Base-by-base conservation (phyloP, 92 coral and sea anemone species). In the Pocillopora meandrina region DNA sequence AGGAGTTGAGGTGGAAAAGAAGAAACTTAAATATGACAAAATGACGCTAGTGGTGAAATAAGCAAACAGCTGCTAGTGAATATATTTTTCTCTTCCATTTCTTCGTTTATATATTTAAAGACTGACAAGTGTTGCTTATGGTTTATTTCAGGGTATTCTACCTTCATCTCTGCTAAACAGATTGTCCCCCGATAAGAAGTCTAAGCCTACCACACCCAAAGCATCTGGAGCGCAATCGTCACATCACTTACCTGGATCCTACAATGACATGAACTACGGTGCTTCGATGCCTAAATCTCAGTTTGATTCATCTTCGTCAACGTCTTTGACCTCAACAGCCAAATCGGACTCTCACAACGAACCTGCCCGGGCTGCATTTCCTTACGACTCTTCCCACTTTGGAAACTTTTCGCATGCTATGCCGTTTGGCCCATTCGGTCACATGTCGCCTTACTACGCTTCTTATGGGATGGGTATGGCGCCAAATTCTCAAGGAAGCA, bases 141-240 rank as follows among this genome's bases (percentile, higher is more conserved):
- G 33, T 61, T 62, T 34, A 75, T 82, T 88, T 65, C 79, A 94
- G 98, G 93, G 90, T 64, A 79, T 77, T 56, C 77, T 92, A 36
- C 91, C 95, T 3, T 78, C 82, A n/a, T 81, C 92, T 7, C 87
- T 91, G 69, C 75, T 90, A 34, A 87, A 85, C 68, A 80, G 91
- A 69, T 71, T 89, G 31, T 86, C 93, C n/a, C 70, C 69, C 26
- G 58, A 87, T 67, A 75, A 75, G 31, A 89, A 88, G 63, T 90
- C 95, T 42, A 89, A 77, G 66, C 90, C 95, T 20, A 74, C 95
- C 85, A 94, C 98, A 18, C 95, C 98, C 81, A 90, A 95, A 26
- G 86, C 90, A 16, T 86, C 75, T 47, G 89, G 89, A 17, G 91
- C 86, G 36, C 80, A 92, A 18, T 18, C 89, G 13, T 21, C 92